Percentiles rank a stretch among this genome's conserved stretches.
These are phyloP conservation scores for Diachrysia chrysitis DNA, from an alignment of 2,888 invertebrate genomes.

Conservation along the genomic window DNA sequence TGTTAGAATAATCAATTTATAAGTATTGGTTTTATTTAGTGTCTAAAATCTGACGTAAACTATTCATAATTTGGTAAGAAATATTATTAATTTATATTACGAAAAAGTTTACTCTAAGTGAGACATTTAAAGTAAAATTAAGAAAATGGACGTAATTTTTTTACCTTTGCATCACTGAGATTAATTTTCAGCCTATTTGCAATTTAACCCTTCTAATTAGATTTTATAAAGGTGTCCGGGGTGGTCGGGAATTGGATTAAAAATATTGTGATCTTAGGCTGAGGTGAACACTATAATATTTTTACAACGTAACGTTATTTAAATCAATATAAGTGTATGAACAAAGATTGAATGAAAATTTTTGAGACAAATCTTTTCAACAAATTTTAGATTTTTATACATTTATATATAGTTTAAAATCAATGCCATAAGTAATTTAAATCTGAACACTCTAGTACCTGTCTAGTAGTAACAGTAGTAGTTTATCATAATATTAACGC, in stretches of 20 bases:
- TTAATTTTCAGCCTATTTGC: slow-evolving; percentile 53
- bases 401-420: no score
- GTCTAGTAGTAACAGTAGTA: no score
- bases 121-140: not conserved
- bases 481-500: no score
- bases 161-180: slow-evolving; percentile 4
- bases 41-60: no score
- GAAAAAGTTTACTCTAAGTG: not conserved
- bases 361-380: no score
- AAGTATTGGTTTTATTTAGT: not conserved
- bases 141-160: not conserved
- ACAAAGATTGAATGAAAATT: no score
- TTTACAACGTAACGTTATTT: not conserved
- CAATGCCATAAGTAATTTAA: no score
- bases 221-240: slow-evolving; percentile 55
- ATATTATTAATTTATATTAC: no score
- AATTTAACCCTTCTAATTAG: slow-evolving; percentile 65
- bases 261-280: slow-evolving; percentile 21
- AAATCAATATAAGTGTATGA: not conserved
- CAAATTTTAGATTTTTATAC: no score
- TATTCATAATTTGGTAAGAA: no score
- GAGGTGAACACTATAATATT: not conserved
- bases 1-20: not conserved
- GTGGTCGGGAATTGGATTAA: slow-evolving; percentile 34
- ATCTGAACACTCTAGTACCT: no score